Evolutionary conservation across 2,113 vertebrate species (phyloP), one percentile per base, ranked within the genome.

Genomic region (Lasiurus cinereus): DNA sequence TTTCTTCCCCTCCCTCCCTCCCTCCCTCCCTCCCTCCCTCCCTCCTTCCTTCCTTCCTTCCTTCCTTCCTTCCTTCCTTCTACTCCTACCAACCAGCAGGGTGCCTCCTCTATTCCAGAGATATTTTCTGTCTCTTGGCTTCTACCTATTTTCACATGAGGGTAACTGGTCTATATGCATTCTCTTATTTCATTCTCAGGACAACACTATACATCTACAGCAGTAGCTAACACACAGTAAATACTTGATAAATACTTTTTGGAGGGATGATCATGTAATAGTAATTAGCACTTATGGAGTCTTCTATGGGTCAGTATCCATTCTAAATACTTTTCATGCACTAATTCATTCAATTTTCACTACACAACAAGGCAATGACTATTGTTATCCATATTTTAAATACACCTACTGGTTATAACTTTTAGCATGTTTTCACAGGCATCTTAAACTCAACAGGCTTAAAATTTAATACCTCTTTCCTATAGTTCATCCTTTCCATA

Each of bases 111-210:
- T 80, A 33, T 33, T 88, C 72, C 76, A 52, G 2, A 73, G 66
- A 92, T 46, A 46, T 46, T 46, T 46, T 94, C n/a, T 91, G 24
- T 11, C 50, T 78, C 29, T 85, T 31, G 33, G 33, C 14, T 59
- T 85, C 54, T 70, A 48, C 52, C 82, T 77, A 67, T 90, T 72
- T 94, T 52, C 27, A 52, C 21, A 50, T 1, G 27, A n/a, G 48
- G 72, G 22, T 24, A 72, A 72, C 46, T 59, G 59, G 19, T 93
- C 67, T 82, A 46, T 64, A 70, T 70, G 11, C 24, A 69, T 94
- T 86, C 27, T 86, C 33, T 83, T 46, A 87, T 33, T 93, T 74
- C 36, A 91, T 69, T 94, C 15, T 88, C 80, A 83, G 3, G 24
- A 76, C 33, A 56, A 72, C 64, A 21, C 2, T 83, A 77, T 27